Percentiles rank a stretch among this genome's conserved stretches.
phyloP scores from a whole-genome alignment of 2,113 vertebrate species.

The Mormoops blainvillei region DNA sequence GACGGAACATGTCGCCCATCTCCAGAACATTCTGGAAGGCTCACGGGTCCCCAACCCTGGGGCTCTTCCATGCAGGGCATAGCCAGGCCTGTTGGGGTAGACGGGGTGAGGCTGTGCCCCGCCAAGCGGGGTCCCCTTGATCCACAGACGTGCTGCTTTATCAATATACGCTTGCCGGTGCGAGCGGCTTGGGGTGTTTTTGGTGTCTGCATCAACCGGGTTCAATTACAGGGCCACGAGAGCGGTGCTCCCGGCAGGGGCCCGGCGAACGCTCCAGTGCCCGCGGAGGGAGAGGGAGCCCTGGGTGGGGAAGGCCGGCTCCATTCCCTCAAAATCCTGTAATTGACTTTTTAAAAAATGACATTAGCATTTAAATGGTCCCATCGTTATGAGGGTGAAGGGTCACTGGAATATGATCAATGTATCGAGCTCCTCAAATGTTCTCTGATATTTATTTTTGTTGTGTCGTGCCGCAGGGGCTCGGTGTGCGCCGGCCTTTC shows the following conservation, averaged over 20 bases:
- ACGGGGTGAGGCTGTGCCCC: rapidly evolving
- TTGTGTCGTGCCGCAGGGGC: conserved; percentile 71
- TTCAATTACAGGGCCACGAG: conserved; percentile 89
- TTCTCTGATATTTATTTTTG: conserved; percentile 77
- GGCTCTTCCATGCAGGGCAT: rapidly evolving
- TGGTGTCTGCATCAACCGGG: conserved; percentile 87
- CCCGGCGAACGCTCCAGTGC: conserved; percentile 76
- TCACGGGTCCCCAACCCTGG: rapidly evolving
- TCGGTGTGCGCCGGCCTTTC: conserved; percentile 2
- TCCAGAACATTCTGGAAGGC: neutral
- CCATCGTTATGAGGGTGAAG: conserved; percentile 82
- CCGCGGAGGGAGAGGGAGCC: conserved; percentile 66
- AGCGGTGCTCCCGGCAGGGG: conserved; percentile 85
- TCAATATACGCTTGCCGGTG: conserved; percentile 87
- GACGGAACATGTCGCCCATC: neutral
- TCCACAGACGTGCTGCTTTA: conserved; percentile 69
- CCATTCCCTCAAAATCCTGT: conserved; percentile 84
- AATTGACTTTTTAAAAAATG: conserved; percentile 89
- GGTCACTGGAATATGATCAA: conserved; percentile 84
- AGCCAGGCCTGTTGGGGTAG: rapidly evolving
- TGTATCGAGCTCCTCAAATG: conserved; percentile 83
- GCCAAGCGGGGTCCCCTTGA: conserved; percentile 63
- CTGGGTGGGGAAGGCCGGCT: conserved; percentile 83
- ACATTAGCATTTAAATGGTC: conserved; percentile 95
- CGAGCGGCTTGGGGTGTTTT: conserved; percentile 83